Percentiles rank a stretch among this genome's conserved stretches.
These are phyloP conservation scores for Trachelus stipa DNA, from an alignment of 2,888 invertebrate genomes.

Conservation along the genomic window DNA sequence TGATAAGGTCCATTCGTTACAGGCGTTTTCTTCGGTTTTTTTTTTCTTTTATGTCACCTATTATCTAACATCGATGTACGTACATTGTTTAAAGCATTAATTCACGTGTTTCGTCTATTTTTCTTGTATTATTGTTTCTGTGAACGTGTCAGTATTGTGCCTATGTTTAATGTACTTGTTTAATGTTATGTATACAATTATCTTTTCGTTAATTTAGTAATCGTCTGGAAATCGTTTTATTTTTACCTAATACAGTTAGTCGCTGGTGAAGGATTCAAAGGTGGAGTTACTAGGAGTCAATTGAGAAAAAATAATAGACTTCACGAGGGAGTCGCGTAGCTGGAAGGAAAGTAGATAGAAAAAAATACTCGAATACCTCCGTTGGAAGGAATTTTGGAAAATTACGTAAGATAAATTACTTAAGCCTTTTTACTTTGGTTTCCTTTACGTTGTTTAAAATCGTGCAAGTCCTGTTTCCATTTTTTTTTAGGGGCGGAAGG, in stretches of 20 bases:
- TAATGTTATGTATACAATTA: neutral
- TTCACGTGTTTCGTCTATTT: constrained; percentile 17
- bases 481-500: constrained; percentile 10
- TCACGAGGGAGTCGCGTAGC: no score
- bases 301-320: neutral
- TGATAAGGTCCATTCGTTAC: constrained; percentile 1
- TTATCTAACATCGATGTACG: constrained; percentile 42
- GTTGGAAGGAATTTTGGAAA: no score
- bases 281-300: neutral
- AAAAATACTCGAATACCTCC: no score
- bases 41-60: constrained; percentile 30
- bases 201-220: neutral
- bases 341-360: no score
- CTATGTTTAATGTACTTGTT: neutral
- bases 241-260: neutral
- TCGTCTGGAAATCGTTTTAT: neutral
- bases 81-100: constrained; percentile 42
- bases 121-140: neutral
- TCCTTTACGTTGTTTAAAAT: neutral
- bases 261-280: neutral
- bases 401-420: no score
- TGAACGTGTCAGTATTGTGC: neutral
- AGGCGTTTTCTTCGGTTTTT: constrained; percentile 2
- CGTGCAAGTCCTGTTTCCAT: neutral
- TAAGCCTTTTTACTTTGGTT: neutral